phyloP scores from a whole-genome alignment of 2,113 vertebrate genomes.

The Atherinomorus stipes region DNA sequence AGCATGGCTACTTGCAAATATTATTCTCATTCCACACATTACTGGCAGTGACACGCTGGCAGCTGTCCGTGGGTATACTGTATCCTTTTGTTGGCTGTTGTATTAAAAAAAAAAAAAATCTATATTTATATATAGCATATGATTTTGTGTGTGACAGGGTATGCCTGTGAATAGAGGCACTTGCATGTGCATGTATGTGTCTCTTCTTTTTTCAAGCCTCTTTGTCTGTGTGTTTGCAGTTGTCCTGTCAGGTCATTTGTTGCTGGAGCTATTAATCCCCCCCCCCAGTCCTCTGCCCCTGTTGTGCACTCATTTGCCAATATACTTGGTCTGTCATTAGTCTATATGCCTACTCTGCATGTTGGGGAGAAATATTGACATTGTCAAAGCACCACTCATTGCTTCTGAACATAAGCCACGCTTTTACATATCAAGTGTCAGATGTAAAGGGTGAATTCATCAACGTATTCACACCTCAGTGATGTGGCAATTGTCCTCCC shows the following conservation, averaged over 20 bases:
- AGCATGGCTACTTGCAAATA: constrained; percentile 38
- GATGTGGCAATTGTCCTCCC: constrained; percentile 59
- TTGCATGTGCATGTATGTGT: constrained; percentile 1
- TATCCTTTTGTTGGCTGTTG: constrained; percentile 12
- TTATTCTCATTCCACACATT: constrained; percentile 32
- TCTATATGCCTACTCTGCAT: constrained; percentile 75
- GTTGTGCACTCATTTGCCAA: constrained; percentile 75
- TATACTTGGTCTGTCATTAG: constrained; percentile 72
- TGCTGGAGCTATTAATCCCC: constrained; percentile 67
- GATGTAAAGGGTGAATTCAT: constrained; percentile 70
- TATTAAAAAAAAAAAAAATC: constrained; percentile 15
- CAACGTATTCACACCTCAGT: constrained; percentile 64
- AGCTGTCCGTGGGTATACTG: constrained; percentile 13
- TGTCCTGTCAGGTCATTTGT: constrained; percentile 78
- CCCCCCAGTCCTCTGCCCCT: constrained; percentile 61
- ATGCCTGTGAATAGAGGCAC: not conserved
- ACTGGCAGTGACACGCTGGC: constrained; percentile 25
- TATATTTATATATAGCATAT: not conserved
- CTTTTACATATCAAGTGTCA: constrained; percentile 75
- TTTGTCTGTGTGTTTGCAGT: constrained; percentile 67
- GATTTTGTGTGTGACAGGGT: not conserved
- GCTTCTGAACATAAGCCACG: constrained; percentile 56
- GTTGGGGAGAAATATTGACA: constrained; percentile 77
- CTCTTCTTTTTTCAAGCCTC: constrained; percentile 36
- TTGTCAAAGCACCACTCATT: constrained; percentile 61